phyloP scores from a whole-genome alignment of 2,888 invertebrate genomes.

The Ichneumoninae sp. region DNA sequence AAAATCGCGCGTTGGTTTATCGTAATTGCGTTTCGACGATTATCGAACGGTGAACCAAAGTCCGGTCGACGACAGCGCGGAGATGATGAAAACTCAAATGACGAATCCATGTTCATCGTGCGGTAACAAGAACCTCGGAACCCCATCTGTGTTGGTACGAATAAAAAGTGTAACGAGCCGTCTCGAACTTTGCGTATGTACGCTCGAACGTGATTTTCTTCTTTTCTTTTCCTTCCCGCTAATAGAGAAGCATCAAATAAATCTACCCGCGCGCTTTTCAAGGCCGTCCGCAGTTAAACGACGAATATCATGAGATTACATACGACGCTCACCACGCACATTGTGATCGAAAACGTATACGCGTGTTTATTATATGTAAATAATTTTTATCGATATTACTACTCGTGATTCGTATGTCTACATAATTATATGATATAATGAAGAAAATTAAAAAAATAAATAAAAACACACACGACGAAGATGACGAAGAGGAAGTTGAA shows the following conservation, averaged over 20 bases:
- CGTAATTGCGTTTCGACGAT: neutral
- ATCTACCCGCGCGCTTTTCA: constrained; percentile 55
- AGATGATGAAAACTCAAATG: neutral
- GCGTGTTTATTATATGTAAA: constrained; percentile 83
- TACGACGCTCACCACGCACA: constrained; percentile 71
- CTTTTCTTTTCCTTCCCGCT: neutral
- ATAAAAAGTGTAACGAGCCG: constrained; percentile 3
- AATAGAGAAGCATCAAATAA: constrained; percentile 2
- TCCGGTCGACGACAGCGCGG: neutral
- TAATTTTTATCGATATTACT: constrained; percentile 75
- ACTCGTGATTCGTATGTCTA: constrained; percentile 71
- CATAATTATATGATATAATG: constrained; percentile 57
- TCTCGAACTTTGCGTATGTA: constrained; percentile 11
- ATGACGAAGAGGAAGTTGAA: constrained; percentile 10
- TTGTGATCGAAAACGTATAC: constrained; percentile 84
- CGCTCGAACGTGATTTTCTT: constrained; percentile 22
- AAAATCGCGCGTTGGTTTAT: constrained; percentile 10
- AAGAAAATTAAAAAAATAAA: constrained; percentile 12
- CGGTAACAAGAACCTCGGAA: neutral
- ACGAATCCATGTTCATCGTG: constrained; percentile 20
- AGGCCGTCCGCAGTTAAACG: constrained; percentile 62
- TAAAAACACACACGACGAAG: constrained; percentile 14
- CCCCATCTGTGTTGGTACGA: neutral
- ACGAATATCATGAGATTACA: constrained; percentile 53
- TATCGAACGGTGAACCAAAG: constrained; percentile 7